Base-by-base conservation (phyloP, 1,140 invertebrate species). In the Mya arenaria region DNA sequence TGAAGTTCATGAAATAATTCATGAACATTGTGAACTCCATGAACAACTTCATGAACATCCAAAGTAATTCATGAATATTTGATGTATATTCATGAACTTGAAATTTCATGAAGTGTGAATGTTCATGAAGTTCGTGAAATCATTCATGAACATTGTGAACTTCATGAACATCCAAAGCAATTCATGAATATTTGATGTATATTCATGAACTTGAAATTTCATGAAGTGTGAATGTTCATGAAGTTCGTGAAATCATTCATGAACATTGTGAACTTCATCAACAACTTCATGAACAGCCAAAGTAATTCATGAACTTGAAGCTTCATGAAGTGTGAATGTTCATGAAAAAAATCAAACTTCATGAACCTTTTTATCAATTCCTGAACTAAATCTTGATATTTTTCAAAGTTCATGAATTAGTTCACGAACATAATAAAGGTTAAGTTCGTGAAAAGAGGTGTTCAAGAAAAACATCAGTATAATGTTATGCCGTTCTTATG, bases 121-220 rank as follows among this genome's bases (percentile, higher is more conserved):
- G 66, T 52, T 69, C 41, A 69, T 69, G 39, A 66, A 66, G 63
- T 66, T 66, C 32, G 63, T 66, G 63, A 66, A 66, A 66, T 66
- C 63, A 66, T 66, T 66, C 63, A 66, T 66, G 63, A 66, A 66
- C 63, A 66, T 66, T 66, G 63, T 66, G 63, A 66, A 37, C n/a
- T 66, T 60, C 58, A 60, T 60, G 25, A 60, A 25, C 25, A 25
- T 25, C 25, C 10, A 60, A 15, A 25, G 25, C 52, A 52, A 69
- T 48, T 69, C 37, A 69, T 69, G 66, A 69, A 48, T 69, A 69
- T 48, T 34, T 48, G 66, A 69, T 69, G 66, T 48, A 69, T 48
- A 69, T 69, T 69, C 41, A 69, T 69, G 66, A 69, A 69, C 66
- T 69, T 69, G 66, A 69, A 69, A 69, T 69, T 69, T 69, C 66